Conservation (phyloP, 2,797 vertebrate species). For the Sitta carolinensis region DNA sequence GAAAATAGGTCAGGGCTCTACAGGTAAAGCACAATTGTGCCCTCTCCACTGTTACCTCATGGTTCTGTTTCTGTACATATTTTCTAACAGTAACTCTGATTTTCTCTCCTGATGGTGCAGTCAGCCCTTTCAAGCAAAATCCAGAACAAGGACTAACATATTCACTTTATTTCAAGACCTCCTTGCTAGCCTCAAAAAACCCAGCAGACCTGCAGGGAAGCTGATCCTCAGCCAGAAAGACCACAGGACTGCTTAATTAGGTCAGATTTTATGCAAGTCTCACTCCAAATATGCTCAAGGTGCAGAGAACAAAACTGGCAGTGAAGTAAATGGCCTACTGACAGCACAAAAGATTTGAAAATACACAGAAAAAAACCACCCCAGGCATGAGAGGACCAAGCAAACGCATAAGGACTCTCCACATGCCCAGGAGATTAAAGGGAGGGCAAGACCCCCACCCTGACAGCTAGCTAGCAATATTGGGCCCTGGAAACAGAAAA, state of each 20-base stretch:
- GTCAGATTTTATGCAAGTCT: conserved; percentile 32
- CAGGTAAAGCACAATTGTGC: background rate
- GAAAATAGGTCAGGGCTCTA: conserved; percentile 28
- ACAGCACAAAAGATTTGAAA: background rate
- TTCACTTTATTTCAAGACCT: background rate
- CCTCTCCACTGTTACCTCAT: background rate
- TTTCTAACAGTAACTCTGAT: background rate
- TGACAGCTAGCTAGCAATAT: background rate
- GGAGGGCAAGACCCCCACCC: background rate
- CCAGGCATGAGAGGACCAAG: background rate
- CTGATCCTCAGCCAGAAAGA: background rate
- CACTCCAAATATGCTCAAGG: conserved; percentile 7
- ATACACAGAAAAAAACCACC: background rate
- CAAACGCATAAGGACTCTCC: background rate
- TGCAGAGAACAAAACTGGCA: background rate
- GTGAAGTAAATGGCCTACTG: background rate
- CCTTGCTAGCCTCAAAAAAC: background rate
- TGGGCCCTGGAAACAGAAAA: background rate
- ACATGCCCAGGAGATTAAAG: background rate
- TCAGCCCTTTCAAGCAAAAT: background rate
- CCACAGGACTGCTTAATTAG: conserved; percentile 30
- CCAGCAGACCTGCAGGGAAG: background rate
- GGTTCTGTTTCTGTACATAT: background rate
- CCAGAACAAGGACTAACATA: background rate
- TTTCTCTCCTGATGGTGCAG: background rate